These are phyloP conservation scores for Ormia ochracea DNA, from an alignment of 2,888 invertebrate genomes.

Conservation along the genomic window DNA sequence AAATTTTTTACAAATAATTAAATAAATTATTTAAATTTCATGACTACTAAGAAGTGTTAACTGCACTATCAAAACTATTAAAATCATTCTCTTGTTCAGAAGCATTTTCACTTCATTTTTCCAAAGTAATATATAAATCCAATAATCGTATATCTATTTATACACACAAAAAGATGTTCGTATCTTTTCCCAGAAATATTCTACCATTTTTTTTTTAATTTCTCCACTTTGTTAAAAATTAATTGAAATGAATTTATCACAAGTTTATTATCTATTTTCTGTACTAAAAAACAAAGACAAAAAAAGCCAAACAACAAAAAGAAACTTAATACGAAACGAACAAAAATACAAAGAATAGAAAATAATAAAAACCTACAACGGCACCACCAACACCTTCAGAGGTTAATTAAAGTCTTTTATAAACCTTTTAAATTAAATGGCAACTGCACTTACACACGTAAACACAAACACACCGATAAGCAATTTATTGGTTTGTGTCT, in stretches of 20 bases:
- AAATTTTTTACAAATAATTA: too few relatives aligned
- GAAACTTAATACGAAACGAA: conserved; percentile 11
- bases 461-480: not conserved
- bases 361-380: not conserved
- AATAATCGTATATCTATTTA: too few relatives aligned
- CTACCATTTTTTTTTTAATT: conserved; percentile 36
- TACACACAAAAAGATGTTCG: too few relatives aligned
- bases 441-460: conserved; percentile 34
- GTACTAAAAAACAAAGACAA: conserved; percentile 57
- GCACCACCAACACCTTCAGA: conserved; percentile 55
- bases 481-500: not conserved
- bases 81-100: too few relatives aligned
- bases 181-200: not conserved
- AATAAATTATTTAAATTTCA: too few relatives aligned
- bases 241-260: conserved; percentile 61
- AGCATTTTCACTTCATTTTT: too few relatives aligned
- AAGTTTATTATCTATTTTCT: conserved; percentile 58
- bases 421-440: conserved; percentile 44
- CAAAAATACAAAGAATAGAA: conserved; percentile 7
- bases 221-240: conserved; percentile 67
- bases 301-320: conserved; percentile 9
- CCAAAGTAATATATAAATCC: too few relatives aligned
- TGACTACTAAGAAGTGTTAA: not conserved
- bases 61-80: not conserved
- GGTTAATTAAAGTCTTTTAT: conserved; percentile 60